Conservation (phyloP, 2,113 vertebrate species). For the Motacilla tschutschensis region DNA sequence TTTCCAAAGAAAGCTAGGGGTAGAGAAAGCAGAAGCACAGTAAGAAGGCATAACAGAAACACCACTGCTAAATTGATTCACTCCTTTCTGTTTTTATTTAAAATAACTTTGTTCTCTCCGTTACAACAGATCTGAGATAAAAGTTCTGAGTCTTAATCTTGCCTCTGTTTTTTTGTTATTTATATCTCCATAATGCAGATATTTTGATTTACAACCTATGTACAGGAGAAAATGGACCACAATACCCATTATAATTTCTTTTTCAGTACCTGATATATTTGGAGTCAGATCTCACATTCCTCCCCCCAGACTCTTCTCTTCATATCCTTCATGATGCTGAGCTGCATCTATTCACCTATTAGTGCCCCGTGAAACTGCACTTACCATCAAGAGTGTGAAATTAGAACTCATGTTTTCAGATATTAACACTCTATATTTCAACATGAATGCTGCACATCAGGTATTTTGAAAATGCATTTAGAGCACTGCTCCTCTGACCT, state of each 20-base stretch:
- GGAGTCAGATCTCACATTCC: not conserved
- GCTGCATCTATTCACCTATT: not conserved
- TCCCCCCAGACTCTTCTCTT: not conserved
- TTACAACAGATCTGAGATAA: not conserved
- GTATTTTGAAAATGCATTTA: not conserved
- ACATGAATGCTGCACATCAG: not conserved
- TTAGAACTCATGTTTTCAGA: not conserved
- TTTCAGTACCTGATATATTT: not conserved
- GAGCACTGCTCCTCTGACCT: not conserved
- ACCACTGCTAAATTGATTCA: not conserved
- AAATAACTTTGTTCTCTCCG: not conserved
- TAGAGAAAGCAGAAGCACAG: not conserved
- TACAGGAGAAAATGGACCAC: not conserved
- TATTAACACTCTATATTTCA: not conserved
- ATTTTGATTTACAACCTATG: not conserved
- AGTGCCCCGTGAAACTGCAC: not conserved
- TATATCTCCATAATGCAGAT: not conserved
- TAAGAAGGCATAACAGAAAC: conserved; percentile 7
- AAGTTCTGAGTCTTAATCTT: not conserved
- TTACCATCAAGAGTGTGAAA: not conserved
- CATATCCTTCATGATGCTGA: not conserved
- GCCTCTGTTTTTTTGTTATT: not conserved
- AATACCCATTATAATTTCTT: not conserved
- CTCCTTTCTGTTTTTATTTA: not conserved
- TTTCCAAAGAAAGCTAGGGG: conserved; percentile 93